Evolutionary conservation across 2,888 invertebrate genomes (phyloP).

Genomic region (Sinelater perroti): DNA sequence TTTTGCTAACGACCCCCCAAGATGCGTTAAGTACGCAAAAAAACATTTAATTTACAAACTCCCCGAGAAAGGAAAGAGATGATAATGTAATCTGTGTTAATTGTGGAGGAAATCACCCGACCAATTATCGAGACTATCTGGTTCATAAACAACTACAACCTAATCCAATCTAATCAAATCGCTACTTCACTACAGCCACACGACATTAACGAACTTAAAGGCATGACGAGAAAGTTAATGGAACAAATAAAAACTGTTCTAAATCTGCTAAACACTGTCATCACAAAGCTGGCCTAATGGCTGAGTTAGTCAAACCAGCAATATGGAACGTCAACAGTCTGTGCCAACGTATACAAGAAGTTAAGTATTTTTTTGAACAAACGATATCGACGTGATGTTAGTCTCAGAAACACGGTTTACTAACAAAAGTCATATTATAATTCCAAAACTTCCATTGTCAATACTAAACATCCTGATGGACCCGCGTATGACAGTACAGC

Average conservation of each 20-base stretch:
- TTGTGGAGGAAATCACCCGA: conserved; percentile 2
- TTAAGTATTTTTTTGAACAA: neutral
- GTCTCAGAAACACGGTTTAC: conserved; percentile 6
- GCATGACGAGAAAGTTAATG: neutral
- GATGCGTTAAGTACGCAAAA: too few relatives aligned
- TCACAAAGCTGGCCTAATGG: too few relatives aligned
- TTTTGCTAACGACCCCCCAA: neutral
- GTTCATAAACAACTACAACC: too few relatives aligned
- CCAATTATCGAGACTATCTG: too few relatives aligned
- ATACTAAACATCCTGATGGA: too few relatives aligned
- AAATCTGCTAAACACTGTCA: conserved; percentile 5
- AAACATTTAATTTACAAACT: conserved; percentile 8
- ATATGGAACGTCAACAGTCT: conserved; percentile 1
- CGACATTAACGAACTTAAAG: conserved; percentile 9
- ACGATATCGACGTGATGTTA: conserved; percentile 2
- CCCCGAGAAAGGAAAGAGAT: conserved; percentile 4
- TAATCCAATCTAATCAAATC: too few relatives aligned
- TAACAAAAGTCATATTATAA: conserved; percentile 11
- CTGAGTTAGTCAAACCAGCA: conserved; percentile 8
- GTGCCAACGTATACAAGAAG: too few relatives aligned
- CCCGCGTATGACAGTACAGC: too few relatives aligned
- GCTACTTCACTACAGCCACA: conserved; percentile 1
- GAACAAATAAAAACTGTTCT: too few relatives aligned
- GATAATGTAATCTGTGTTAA: conserved; percentile 1
- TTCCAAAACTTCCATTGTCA: too few relatives aligned